These are phyloP conservation scores for Eupithecia insigniata DNA, from an alignment of 2,888 invertebrate species.

Conservation along the genomic window DNA sequence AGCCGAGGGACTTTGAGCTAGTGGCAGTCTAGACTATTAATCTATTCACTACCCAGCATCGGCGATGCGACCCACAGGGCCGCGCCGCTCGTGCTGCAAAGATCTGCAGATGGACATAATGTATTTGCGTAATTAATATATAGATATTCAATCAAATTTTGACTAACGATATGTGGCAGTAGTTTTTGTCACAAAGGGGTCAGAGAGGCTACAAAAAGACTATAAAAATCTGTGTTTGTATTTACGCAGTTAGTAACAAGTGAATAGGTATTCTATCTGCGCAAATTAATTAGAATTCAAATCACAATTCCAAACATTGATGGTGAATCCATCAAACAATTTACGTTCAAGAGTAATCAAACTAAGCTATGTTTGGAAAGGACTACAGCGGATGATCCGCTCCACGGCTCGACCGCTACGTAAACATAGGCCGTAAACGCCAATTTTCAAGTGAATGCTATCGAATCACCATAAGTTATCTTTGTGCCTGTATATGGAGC, in stretches of 20 bases:
- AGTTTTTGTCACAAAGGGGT: too few species aligned
- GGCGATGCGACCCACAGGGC: too few species aligned
- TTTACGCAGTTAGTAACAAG: not conserved
- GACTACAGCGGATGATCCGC: constrained; percentile 20
- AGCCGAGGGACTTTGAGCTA: not conserved
- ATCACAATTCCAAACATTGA: not conserved
- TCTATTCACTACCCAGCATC: too few species aligned
- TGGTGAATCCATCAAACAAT: not conserved
- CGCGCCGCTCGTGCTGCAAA: too few species aligned
- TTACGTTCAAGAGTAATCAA: not conserved
- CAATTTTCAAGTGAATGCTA: constrained; percentile 79
- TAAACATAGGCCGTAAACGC: constrained; percentile 64
- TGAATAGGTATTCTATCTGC: not conserved
- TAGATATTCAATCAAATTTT: not conserved
- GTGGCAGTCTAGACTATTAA: too few species aligned
- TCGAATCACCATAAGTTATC: constrained; percentile 82
- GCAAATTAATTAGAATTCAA: not conserved
- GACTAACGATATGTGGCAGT: not conserved
- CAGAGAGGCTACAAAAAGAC: too few species aligned
- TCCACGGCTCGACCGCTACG: constrained; percentile 28
- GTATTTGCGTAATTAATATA: too few species aligned
- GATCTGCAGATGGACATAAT: too few species aligned
- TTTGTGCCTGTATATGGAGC: constrained; percentile 71
- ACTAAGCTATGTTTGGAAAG: constrained; percentile 6
- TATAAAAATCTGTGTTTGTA: not conserved